phyloP scores from a whole-genome alignment of 2,113 vertebrate species.

The Tragelaphus strepsiceros region DNA sequence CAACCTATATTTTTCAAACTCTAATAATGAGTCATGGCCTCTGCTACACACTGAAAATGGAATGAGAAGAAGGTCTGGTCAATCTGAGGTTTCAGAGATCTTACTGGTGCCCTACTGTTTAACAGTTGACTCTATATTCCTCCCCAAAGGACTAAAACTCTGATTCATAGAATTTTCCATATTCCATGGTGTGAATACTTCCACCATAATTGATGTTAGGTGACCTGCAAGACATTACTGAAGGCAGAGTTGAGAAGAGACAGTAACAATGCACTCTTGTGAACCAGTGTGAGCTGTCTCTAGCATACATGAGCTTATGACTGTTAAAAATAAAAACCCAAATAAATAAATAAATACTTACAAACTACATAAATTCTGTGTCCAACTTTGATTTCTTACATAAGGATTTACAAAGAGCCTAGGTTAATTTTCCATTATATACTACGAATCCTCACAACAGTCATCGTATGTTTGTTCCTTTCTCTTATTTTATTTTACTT shows the following conservation, averaged over 20 bases:
- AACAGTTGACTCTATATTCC: background rate
- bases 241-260: background rate
- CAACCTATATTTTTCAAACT: background rate
- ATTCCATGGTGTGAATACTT: background rate
- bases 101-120: background rate
- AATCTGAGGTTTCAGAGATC: background rate
- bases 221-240: background rate
- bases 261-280: background rate
- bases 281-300: background rate
- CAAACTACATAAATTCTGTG: background rate
- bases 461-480: background rate
- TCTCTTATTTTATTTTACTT: background rate
- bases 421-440: background rate
- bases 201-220: background rate
- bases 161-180: background rate
- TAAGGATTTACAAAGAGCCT: background rate
- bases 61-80: background rate
- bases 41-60: background rate
- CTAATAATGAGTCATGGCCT: background rate
- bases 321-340: background rate
- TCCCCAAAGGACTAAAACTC: background rate
- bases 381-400: background rate
- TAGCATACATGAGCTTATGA: background rate
- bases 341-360: background rate
- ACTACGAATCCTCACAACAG: background rate